Evolutionary conservation across 2,113 vertebrate genomes (phyloP).

Genomic region (Ceyx melanurus): DNA sequence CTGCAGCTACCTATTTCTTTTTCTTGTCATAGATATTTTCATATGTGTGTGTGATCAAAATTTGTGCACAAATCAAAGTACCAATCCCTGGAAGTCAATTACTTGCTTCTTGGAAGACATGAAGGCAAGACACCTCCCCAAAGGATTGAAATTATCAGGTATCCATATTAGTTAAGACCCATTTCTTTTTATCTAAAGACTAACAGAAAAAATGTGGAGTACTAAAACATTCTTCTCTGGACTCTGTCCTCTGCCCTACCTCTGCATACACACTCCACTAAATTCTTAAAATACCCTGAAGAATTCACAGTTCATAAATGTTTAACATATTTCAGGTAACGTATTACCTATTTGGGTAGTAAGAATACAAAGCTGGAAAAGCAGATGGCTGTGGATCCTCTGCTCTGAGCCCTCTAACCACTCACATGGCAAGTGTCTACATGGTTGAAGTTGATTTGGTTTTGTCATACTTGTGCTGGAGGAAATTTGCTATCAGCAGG

Average conservation of each 20-base stretch:
- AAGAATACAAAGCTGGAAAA: not conserved
- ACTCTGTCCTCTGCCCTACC: not conserved
- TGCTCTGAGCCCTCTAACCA: not conserved
- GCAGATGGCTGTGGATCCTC: not conserved
- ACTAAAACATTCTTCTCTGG: not conserved
- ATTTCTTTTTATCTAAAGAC: not conserved
- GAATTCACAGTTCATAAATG: not conserved
- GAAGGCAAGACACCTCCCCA: not conserved
- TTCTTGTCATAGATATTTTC: not conserved
- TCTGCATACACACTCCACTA: accelerated
- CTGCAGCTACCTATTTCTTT: not conserved
- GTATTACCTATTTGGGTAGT: not conserved
- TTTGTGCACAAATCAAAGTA: not conserved
- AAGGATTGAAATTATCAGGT: not conserved
- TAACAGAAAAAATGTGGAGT: not conserved
- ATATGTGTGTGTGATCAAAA: not conserved
- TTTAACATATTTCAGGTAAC: not conserved
- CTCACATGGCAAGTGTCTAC: accelerated
- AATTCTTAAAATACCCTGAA: not conserved
- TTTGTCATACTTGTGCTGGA: not conserved
- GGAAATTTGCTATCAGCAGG: not conserved
- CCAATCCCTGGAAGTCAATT: not conserved
- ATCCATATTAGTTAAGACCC: not conserved
- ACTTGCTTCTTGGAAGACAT: not conserved
- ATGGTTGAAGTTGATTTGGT: not conserved